Base-by-base conservation (phyloP, 2,113 vertebrate species). In the Neogobius melanostomus region DNA sequence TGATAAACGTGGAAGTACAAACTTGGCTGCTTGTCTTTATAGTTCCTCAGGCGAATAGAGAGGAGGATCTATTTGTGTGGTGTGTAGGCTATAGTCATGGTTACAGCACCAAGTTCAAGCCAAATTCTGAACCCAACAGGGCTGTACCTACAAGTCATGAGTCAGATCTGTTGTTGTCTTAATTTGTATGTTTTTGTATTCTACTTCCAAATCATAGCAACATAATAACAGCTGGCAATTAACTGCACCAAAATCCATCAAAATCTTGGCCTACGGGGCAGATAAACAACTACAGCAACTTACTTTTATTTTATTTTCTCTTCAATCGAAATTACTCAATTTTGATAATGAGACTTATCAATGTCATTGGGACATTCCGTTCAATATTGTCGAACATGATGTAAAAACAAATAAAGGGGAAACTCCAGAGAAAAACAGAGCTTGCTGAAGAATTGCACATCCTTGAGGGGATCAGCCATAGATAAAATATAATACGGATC, bases 1-100 rank as follows among this genome's bases (percentile, higher is more conserved):
- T 72, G 44, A 53, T 68, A 92, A 94, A 72, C 91, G 92, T 78
- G 78, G 93, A 92, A 83, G 91, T 94, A 69, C 17, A 79, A 93
- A 95, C 56, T 71, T 95, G 88, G 89, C 91, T 88, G 82, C 75
- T 91, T 91, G 65, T 63, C 92, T 28, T 76, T n/a, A 64, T 77
- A 50, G 45, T 54, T 74, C 73, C 81, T 16, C 65, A 90, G 92
- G 92, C 89, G 87, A 94, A 93, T 75, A 80, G 83, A 81, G 71
- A 79, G 82, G 70, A 84, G 66, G 71, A 71, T 85, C 76, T 85
- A 74, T 88, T 86, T 89, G 74, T 76, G 75, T 84, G 64, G 71
- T 83, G 77, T 48, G 66, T 82, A 82, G 83, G 80, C 74, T 70
- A 69, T 75, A 71, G 77, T 85, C 88, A 90, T 89, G 85, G 88